These are phyloP conservation scores for Pomacea maculata DNA, from an alignment of 1,140 invertebrate species.

Conservation along the genomic window DNA sequence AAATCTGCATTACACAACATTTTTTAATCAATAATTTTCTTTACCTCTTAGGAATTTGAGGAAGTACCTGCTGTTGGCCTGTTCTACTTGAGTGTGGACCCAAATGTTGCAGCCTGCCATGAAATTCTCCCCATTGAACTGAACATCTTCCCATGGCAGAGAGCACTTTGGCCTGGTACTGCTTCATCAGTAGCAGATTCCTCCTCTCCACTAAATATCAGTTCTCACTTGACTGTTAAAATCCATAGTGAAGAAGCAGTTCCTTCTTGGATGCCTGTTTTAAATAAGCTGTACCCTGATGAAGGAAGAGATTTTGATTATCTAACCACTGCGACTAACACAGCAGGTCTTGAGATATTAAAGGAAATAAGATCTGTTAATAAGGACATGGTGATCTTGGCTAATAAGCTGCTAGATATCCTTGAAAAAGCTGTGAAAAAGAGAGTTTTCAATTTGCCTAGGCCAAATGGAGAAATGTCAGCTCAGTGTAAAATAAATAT, in stretches of 20 bases:
- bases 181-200: conserved; percentile 24
- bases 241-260: conserved; percentile 28
- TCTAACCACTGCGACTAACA: neutral
- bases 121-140: conserved; percentile 4
- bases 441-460: conserved; percentile 44
- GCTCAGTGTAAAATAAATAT: no score
- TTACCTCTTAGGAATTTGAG: conserved; percentile 55
- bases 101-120: neutral
- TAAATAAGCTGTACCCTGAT: conserved; percentile 37
- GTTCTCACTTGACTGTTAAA: conserved; percentile 20
- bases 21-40: neutral
- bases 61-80: conserved; percentile 82
- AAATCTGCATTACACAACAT: no score
- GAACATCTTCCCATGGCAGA: conserved; percentile 54
- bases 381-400: conserved; percentile 15
- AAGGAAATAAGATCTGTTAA: neutral
- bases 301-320: neutral
- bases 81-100: conserved; percentile 67
- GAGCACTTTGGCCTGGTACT: conserved; percentile 43
- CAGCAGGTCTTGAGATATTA: conserved; percentile 10
- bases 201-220: neutral
- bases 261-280: conserved; percentile 38
- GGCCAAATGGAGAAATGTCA: neutral
- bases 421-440: conserved; percentile 43
- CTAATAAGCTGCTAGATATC: conserved; percentile 43